phyloP scores from a whole-genome alignment of 2,888 invertebrate genomes.

The Eupithecia pulchellata region DNA sequence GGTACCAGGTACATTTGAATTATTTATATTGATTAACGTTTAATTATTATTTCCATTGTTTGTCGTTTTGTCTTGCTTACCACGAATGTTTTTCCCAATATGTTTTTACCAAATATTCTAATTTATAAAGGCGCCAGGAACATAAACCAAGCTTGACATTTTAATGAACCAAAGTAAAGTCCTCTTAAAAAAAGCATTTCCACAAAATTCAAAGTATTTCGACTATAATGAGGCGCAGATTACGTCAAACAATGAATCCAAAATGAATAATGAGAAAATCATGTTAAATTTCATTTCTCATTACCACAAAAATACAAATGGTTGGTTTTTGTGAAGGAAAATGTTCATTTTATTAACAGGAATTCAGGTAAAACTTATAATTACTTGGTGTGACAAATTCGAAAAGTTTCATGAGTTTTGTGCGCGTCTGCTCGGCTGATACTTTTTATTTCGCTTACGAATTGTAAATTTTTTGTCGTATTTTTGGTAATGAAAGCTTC shows the following conservation, averaged over 20 bases:
- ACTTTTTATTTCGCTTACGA: constrained; percentile 46
- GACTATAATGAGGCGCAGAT: constrained; percentile 12
- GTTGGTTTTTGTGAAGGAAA: constrained; percentile 13
- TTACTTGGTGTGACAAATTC: constrained; percentile 66
- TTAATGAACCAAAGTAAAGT: constrained; percentile 12
- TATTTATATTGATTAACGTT: too few relatives aligned
- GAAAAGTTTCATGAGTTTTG: constrained; percentile 60
- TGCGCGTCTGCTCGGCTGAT: constrained; percentile 60
- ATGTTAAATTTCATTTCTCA: constrained; percentile 31
- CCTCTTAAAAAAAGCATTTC: constrained; percentile 7
- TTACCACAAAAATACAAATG: constrained; percentile 43
- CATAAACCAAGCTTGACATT: not conserved
- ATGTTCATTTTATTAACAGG: constrained; percentile 46
- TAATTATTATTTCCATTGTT: not conserved
- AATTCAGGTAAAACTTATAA: constrained; percentile 63
- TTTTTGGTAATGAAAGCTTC: constrained; percentile 3
- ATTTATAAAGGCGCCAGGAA: not conserved
- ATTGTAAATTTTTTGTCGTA: constrained; percentile 5
- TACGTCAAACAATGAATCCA: constrained; percentile 23
- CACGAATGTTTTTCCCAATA: not conserved
- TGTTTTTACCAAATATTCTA: not conserved
- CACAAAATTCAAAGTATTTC: not conserved
- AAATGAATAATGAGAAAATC: constrained; percentile 35
- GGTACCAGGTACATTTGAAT: not conserved
- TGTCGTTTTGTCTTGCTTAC: not conserved